Conservation (phyloP, 2,797 vertebrate species). For the Antennarius maculatus region DNA sequence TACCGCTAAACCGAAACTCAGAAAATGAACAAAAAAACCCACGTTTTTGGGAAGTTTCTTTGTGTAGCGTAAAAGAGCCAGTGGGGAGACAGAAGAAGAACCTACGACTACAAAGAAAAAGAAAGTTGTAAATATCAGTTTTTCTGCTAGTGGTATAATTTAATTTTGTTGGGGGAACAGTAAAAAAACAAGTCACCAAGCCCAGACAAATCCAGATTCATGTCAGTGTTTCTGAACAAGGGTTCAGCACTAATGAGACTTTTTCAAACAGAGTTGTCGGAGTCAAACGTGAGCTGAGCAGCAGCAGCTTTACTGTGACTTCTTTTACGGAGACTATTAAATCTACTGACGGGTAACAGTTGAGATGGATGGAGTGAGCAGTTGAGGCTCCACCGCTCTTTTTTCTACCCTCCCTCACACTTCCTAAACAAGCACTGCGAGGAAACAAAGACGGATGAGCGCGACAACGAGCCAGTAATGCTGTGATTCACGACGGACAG, state of each 20-base stretch:
- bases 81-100: too few relatives aligned
- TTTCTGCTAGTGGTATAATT: too few relatives aligned
- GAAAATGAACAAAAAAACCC: too few relatives aligned
- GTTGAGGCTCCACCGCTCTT: constrained; percentile 16
- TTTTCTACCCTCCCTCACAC: background rate
- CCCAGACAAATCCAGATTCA: background rate
- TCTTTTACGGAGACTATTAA: constrained; percentile 19
- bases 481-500: constrained; percentile 27
- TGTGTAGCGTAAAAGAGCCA: too few relatives aligned
- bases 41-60: too few relatives aligned
- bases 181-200: background rate
- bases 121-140: too few relatives aligned
- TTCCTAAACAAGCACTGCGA: constrained; percentile 9
- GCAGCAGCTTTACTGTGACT: constrained; percentile 3
- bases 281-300: background rate
- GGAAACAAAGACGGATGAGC: constrained; percentile 36
- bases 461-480: constrained; percentile 27
- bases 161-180: background rate
- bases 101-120: too few relatives aligned
- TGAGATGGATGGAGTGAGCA: constrained; percentile 32
- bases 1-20: too few relatives aligned
- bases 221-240: background rate
- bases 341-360: constrained; percentile 16
- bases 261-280: background rate
- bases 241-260: background rate